A percentile compares a stretch with the other conserved stretches of the same genome.
phyloP scores from a whole-genome alignment of 2,797 vertebrate species.

The Trachurus trachurus region DNA sequence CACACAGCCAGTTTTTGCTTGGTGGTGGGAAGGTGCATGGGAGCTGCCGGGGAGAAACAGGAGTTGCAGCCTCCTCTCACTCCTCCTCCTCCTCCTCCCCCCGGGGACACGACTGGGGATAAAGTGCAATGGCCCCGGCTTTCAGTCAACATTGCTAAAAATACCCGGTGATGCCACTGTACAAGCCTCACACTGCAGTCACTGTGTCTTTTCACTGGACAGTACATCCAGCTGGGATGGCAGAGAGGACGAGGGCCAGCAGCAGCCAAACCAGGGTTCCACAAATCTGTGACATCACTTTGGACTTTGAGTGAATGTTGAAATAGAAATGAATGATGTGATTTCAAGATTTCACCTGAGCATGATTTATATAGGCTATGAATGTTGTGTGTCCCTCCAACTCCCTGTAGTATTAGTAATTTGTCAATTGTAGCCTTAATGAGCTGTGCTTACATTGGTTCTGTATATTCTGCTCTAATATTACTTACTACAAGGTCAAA shows the following conservation, averaged over 20 bases:
- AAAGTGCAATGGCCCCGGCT: slow-evolving; percentile 56
- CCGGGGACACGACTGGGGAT: slow-evolving; percentile 54
- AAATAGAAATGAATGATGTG: no score
- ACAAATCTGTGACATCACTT: slow-evolving; percentile 2
- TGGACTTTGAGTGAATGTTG: neutral
- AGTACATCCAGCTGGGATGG: slow-evolving; percentile 33
- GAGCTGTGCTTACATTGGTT: no score
- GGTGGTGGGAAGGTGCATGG: slow-evolving; percentile 71
- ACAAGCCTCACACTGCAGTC: slow-evolving; percentile 28
- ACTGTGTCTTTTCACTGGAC: slow-evolving; percentile 33
- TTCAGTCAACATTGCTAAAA: slow-evolving; percentile 80
- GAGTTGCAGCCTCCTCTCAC: slow-evolving; percentile 39
- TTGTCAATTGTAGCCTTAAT: neutral
- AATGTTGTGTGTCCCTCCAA: neutral
- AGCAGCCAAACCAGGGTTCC: neutral
- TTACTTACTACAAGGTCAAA: neutral
- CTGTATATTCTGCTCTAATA: neutral
- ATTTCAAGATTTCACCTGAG: neutral
- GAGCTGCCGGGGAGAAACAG: slow-evolving; percentile 73
- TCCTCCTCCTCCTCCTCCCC: no score
- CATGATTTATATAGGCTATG: no score
- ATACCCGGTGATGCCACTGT: slow-evolving; percentile 62
- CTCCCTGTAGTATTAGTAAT: neutral
- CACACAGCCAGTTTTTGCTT: slow-evolving; percentile 63
- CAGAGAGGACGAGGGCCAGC: slow-evolving; percentile 11